Percentiles rank a stretch among this genome's conserved stretches.
Conservation (phyloP, 92 coral and sea anemone species). For the Epizoanthus illoricatus region DNA sequence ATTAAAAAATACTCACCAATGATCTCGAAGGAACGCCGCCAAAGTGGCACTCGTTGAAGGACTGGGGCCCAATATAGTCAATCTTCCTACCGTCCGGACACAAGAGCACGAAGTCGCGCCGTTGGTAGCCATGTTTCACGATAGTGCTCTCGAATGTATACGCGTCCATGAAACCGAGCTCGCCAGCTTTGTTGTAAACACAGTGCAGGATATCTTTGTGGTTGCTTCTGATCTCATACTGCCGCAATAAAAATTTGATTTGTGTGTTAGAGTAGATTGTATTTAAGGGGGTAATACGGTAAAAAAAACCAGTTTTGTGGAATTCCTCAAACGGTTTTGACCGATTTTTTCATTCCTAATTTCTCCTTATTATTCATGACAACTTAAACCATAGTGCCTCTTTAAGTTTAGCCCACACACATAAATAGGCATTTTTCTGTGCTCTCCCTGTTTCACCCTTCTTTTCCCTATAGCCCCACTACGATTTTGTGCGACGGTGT, state of each 20-base stretch:
- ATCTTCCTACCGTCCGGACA: conserved; percentile 56
- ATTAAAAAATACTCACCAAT: conserved; percentile 24
- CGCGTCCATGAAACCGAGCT: conserved; percentile 59
- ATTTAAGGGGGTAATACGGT: too few species aligned
- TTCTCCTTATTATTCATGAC: too few species aligned
- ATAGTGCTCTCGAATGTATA: conserved; percentile 32
- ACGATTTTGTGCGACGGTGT: too few species aligned
- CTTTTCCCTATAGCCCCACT: too few species aligned
- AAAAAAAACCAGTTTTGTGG: too few species aligned
- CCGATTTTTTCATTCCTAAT: too few species aligned
- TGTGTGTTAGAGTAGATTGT: too few species aligned
- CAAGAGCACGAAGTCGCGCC: conserved; percentile 46
- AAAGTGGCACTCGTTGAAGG: conserved; percentile 56
- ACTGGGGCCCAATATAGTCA: conserved; percentile 33
- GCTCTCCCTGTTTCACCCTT: too few species aligned
- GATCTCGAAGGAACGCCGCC: conserved; percentile 56
- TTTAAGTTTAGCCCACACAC: too few species aligned
- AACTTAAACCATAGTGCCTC: too few species aligned
- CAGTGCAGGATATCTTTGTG: conserved; percentile 29
- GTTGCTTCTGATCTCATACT: conserved; percentile 8
- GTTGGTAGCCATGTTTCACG: background rate
- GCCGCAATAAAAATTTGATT: background rate
- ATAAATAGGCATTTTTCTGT: too few species aligned
- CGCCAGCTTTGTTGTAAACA: conserved; percentile 29
- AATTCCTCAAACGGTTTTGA: too few species aligned